Conservation (phyloP, 2,888 invertebrate genomes). For the Falcaria lacertinaria region DNA sequence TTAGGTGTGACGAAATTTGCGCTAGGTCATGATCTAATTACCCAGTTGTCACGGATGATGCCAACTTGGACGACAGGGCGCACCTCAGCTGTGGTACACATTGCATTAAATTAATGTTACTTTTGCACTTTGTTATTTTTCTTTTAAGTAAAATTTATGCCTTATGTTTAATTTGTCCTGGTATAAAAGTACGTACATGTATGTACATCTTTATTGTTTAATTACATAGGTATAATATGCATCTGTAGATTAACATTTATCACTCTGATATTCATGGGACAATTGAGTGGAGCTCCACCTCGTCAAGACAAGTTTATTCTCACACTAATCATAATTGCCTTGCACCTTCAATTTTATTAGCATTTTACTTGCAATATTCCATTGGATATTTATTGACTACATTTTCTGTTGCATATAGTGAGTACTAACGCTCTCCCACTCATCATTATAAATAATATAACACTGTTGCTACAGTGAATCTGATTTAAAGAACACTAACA, state of each 20-base stretch:
- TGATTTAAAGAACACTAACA: too few relatives aligned
- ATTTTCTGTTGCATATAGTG: too few relatives aligned
- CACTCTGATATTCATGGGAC: not conserved
- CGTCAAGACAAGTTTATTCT: too few relatives aligned
- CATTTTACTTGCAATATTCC: too few relatives aligned
- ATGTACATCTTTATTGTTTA: constrained; percentile 6
- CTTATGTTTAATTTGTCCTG: not conserved
- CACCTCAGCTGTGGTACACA: too few relatives aligned
- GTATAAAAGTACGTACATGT: constrained; percentile 2
- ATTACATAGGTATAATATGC: constrained; percentile 7
- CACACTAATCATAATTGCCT: too few relatives aligned
- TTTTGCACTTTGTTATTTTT: not conserved
- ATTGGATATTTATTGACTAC: too few relatives aligned
- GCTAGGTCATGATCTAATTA: constrained; percentile 22
- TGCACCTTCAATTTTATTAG: too few relatives aligned
- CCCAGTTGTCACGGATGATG: constrained; percentile 12
- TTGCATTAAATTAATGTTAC: not conserved
- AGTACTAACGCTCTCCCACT: too few relatives aligned
- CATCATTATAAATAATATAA: too few relatives aligned
- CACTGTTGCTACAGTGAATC: too few relatives aligned
- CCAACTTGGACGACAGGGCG: constrained; percentile 10
- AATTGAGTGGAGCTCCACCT: too few relatives aligned
- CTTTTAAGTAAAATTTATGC: not conserved
- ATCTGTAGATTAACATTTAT: constrained; percentile 4
- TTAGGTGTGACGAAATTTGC: constrained; percentile 17